Percentiles rank a stretch among this genome's conserved stretches.
Evolutionary conservation across 2,797 vertebrate genomes (phyloP).

Genomic region (Phoxinus dragarum): DNA sequence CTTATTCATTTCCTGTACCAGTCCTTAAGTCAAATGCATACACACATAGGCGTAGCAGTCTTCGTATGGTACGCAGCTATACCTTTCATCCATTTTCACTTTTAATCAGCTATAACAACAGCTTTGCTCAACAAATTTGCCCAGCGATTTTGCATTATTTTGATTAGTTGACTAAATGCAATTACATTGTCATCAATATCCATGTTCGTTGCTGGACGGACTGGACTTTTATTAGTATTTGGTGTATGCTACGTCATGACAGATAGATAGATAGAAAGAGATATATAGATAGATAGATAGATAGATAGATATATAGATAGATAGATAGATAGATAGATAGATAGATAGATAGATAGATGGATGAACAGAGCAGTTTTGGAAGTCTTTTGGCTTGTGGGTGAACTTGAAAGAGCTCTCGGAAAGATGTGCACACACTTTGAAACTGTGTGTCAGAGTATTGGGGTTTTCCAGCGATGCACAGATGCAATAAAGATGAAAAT

Average conservation of each 20-base stretch:
- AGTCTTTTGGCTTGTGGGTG: not conserved
- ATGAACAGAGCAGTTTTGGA: not conserved
- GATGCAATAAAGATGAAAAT: slow-evolving; percentile 55
- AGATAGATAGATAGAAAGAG: slow-evolving; percentile 45
- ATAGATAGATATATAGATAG: slow-evolving; percentile 24
- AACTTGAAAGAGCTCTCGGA: slow-evolving; percentile 62
- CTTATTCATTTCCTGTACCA: slow-evolving; percentile 76
- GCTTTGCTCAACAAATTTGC: not conserved
- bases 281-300: slow-evolving; percentile 28
- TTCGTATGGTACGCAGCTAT: not conserved
- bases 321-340: not conserved
- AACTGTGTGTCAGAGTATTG: slow-evolving; percentile 51
- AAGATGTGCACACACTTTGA: slow-evolving; percentile 61
- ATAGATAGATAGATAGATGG: not conserved
- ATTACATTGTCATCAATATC: not conserved
- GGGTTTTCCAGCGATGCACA: slow-evolving; percentile 50
- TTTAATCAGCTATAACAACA: slow-evolving; percentile 16
- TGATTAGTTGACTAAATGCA: not conserved
- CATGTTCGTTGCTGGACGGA: not conserved
- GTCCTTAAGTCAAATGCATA: slow-evolving; percentile 29
- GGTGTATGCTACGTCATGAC: not conserved
- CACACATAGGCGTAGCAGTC: slow-evolving; percentile 19
- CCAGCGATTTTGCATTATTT: slow-evolving; percentile 8
- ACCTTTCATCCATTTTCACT: not conserved
- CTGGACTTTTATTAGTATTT: not conserved